phyloP scores from a whole-genome alignment of 1,140 invertebrate genomes.

The Leptonema lineaticorne region DNA sequence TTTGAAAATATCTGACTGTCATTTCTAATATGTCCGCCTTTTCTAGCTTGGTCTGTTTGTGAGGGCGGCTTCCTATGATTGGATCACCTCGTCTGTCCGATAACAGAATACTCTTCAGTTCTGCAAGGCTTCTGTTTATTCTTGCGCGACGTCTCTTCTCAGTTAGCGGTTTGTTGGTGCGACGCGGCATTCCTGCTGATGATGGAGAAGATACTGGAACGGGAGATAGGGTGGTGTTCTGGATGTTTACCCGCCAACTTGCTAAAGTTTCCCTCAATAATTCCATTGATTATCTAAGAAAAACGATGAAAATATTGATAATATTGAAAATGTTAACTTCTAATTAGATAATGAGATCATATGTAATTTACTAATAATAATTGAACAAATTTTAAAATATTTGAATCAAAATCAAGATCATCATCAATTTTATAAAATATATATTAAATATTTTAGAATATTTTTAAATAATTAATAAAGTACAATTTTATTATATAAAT shows the following conservation, averaged over 20 bases:
- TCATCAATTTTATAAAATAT: too few species aligned
- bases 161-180: constrained; percentile 88
- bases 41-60: constrained; percentile 79
- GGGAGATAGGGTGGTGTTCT: background rate
- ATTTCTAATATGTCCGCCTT: constrained; percentile 92
- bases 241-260: background rate
- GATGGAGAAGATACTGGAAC: background rate
- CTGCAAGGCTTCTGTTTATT: constrained; percentile 85
- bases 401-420: too few species aligned
- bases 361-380: too few species aligned
- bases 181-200: constrained; percentile 6
- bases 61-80: constrained; percentile 53
- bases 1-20: constrained; percentile 82
- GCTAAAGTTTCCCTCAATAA: constrained; percentile 7
- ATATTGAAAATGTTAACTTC: background rate
- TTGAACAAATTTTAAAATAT: too few species aligned
- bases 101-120: constrained; percentile 81
- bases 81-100: constrained; percentile 62
- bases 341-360: background rate
- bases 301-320: background rate
- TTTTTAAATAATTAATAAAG: too few species aligned
- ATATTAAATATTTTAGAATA: too few species aligned
- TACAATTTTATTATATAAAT: too few species aligned
- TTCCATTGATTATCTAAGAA: background rate
- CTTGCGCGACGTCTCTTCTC: constrained; percentile 84